Base-by-base conservation (phyloP, 1,140 invertebrate genomes). In the Trachymyrmex cornetzi region DNA sequence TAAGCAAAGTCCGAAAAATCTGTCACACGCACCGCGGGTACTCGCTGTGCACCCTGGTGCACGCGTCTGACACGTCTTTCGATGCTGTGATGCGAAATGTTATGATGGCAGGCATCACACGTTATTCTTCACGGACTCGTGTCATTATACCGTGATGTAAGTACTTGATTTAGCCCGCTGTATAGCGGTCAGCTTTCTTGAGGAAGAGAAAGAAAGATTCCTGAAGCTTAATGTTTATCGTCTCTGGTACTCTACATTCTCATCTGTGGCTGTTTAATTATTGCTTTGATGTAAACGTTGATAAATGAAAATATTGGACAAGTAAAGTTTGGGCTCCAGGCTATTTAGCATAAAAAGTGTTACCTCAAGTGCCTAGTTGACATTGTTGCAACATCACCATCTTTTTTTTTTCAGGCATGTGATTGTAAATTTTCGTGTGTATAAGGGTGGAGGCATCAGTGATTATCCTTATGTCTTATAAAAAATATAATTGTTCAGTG, bases 401-500 rank as follows among this genome's bases (percentile, higher is more conserved):
- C 1, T 12, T 44, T n/a, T 14, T 22, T 16, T 44, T 82, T 71
- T 27, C 9, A 82, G 80, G 38, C 22, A 59, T 34, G 24, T 74
- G 24, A 48, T 16, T 82, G 16, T 4, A 44, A 19, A 30, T 22
- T 61, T 82, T 24, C n/a, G 22, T 14, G n/a, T 72, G 77, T 74
- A 74, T 30, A 66, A 79, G 69, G 24, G 53, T 38, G 12, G 81
- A 88, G 19, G 34, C 79, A 61, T 86, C 38, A 53, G 34, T 75
- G 34, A 57, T 22, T 34, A n/a, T 24, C 75, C 3, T 19, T 87
- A 72, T 53, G 57, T 87, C 64, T 87, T 22, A 48, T 66, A 53
- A 77, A 27, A 16, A 50, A 22, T 30, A 57, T 14, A 59, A 50
- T 19, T 30, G 67, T 53, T 74, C 24, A 69, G 19, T 71, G 30